Percentiles rank a stretch among this genome's conserved stretches.
Conservation (phyloP, 2,888 invertebrate species). For the Baccha elongata region DNA sequence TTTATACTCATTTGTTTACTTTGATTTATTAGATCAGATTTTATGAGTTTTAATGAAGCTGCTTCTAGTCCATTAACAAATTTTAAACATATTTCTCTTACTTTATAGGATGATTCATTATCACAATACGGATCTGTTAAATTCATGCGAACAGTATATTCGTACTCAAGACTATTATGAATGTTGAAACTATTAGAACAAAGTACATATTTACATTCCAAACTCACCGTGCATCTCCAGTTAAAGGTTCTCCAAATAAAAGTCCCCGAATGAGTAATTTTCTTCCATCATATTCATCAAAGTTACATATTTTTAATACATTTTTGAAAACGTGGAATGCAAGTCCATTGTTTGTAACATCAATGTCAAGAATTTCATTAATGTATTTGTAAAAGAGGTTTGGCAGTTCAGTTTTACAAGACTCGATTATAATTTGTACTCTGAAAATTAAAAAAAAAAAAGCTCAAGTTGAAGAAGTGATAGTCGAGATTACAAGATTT, state of each 20-base stretch:
- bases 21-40: conserved; percentile 49
- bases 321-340: conserved; percentile 23
- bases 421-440: not conserved
- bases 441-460: conserved; percentile 21
- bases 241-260: conserved; percentile 75
- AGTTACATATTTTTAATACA: not conserved
- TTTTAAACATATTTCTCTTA: conserved; percentile 11
- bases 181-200: not conserved
- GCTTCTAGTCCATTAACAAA: not conserved
- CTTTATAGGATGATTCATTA: conserved; percentile 7
- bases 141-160: conserved; percentile 26
- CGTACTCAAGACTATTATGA: conserved; percentile 29
- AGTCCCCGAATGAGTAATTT: conserved; percentile 73
- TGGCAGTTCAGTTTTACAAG: conserved; percentile 3
- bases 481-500: not conserved
- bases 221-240: conserved; percentile 78
- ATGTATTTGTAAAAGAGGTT: conserved; percentile 4
- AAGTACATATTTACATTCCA: not conserved
- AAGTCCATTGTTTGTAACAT: conserved; percentile 26
- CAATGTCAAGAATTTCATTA: conserved; percentile 45
- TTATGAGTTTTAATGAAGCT: conserved; percentile 7
- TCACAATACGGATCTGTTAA: not conserved
- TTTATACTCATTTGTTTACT: conserved; percentile 59
- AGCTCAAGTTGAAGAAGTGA: not conserved
- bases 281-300: conserved; percentile 3